Evolutionary conservation across 2,888 invertebrate genomes (phyloP), one percentile per base, ranked within the genome.

Genomic region (Napeogenes sylphis): DNA sequence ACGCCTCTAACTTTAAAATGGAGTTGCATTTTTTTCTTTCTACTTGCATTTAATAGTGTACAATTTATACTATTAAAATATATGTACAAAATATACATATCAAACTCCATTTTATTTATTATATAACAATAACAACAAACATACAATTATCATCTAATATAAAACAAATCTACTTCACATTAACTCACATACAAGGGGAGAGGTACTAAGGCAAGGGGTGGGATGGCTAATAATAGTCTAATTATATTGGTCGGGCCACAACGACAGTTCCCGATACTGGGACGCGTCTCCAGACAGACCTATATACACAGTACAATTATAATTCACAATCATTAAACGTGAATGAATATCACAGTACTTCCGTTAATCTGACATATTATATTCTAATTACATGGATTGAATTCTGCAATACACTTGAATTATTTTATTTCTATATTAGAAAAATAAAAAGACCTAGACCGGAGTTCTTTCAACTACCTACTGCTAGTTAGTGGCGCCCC

Each of bases 331-430:
- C 70, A 75, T 75, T 74, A 80, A 83, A 81, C 79, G 80, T 81
- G 81, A 85, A 85, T 82, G 80, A 81, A 82, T 87, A 87, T 88
- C 87, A 88, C 88, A 88, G 86, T 85, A 85, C 68, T 75, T 83
- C 80, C 79, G 79, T 83, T 81, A 79, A 76, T 78, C 78, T 79
- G 74, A 78, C 75, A 76, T 76, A 67, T 61, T 58, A 68, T 51
- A 51, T 51, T 51, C 21, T 51, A 51, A 63, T 65, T 66, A 67
- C 67, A 68, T 68, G 64, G 65, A 65, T 65, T 62, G 59, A 59
- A 61, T 66, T 65, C 61, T 64, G 63, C 51, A 66, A 53, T 66
- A 67, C 59, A 63, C 59, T 66, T 59, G 58, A 65, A 63, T 68
- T 74, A 72, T 62, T 71, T 70, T 75, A 77, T 71, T 66, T 70